phyloP scores from a whole-genome alignment of 2,113 vertebrate genomes.

The Saccopteryx leptura region DNA sequence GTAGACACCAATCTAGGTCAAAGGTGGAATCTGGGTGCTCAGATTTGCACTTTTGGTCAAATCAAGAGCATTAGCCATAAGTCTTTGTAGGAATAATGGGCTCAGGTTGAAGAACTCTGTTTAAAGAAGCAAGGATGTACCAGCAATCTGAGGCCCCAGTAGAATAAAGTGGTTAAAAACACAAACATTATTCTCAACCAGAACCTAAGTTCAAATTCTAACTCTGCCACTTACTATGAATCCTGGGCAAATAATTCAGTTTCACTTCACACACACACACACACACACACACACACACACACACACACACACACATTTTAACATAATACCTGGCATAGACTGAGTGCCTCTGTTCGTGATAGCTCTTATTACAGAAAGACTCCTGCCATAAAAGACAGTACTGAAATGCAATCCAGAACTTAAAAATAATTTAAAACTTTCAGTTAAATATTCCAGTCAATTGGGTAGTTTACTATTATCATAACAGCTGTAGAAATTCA shows the following conservation, averaged over 20 bases:
- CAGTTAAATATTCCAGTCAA: background rate
- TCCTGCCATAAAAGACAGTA: background rate
- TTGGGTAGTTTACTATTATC: background rate
- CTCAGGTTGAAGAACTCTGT: background rate
- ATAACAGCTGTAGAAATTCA: background rate
- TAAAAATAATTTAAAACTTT: slow-evolving; percentile 4
- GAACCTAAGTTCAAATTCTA: slow-evolving; percentile 32
- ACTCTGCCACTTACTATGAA: background rate
- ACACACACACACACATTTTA: background rate
- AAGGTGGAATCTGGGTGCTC: background rate
- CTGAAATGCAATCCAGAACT: background rate
- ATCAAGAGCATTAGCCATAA: background rate
- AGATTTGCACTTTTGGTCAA: background rate
- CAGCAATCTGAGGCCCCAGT: background rate
- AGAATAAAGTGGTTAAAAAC: background rate
- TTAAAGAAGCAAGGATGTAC: background rate
- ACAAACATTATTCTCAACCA: background rate
- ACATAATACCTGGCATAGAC: background rate
- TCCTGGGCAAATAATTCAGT: slow-evolving; percentile 19
- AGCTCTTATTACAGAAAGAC: slow-evolving; percentile 2
- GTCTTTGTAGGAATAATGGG: background rate
- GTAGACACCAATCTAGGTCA: background rate
- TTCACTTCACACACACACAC: background rate
- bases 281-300: too few species aligned
- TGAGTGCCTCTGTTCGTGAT: background rate